phyloP scores from a whole-genome alignment of 2,888 invertebrate genomes.

The Eupeodes latifasciatus region DNA sequence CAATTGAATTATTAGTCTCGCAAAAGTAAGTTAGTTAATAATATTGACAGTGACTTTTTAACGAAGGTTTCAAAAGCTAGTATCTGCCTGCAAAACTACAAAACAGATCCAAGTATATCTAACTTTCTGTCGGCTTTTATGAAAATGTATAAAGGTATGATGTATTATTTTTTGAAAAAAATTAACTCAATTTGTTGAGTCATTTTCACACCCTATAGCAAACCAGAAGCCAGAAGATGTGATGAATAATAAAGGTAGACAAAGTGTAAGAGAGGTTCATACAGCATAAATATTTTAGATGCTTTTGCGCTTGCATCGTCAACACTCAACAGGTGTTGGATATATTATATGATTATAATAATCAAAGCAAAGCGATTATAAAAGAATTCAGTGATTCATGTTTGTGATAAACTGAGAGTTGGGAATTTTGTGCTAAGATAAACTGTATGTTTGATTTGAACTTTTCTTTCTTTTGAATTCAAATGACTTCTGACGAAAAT shows the following conservation, averaged over 20 bases:
- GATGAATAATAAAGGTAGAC: not conserved
- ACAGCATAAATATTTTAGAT: not conserved
- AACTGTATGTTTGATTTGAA: no score
- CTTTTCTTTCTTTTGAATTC: no score
- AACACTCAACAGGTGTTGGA: constrained; percentile 13
- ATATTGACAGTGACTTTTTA: constrained; percentile 38
- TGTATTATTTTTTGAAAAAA: not conserved
- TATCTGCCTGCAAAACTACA: no score
- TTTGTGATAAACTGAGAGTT: no score
- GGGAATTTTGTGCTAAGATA: no score
- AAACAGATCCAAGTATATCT: no score
- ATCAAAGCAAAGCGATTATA: not conserved
- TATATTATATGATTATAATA: not conserved
- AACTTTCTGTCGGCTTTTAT: not conserved
- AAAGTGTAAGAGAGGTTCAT: not conserved
- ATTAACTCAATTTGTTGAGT: constrained; percentile 33
- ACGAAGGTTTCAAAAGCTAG: not conserved
- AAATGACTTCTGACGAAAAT: no score
- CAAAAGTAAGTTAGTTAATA: constrained; percentile 17
- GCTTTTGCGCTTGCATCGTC: not conserved
- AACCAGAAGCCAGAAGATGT: no score
- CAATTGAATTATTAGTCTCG: constrained; percentile 41
- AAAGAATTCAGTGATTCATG: not conserved
- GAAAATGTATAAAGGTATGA: no score
- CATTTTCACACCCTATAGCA: constrained; percentile 6